Base-by-base conservation (phyloP, 2,113 vertebrate genomes). In the Ciconia maguari region DNA sequence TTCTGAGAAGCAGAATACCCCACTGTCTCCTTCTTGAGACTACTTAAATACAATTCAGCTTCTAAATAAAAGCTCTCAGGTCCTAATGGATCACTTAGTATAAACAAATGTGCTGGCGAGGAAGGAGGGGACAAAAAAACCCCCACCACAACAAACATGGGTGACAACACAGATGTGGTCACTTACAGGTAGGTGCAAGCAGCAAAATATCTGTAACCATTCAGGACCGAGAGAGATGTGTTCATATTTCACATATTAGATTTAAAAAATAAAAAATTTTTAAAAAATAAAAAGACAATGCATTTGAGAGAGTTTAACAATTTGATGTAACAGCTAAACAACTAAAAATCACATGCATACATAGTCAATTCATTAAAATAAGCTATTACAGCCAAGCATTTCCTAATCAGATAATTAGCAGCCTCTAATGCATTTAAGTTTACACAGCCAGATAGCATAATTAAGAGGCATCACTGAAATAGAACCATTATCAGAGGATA, bases 401-500 rank as follows among this genome's bases (percentile, higher is more conserved):
- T 91, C 79, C 83, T 96, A 90, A 96, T 95, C 94, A 94, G 79
- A 94, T 92, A 94, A 96, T 94, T 92, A 96, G 90, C 90, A 93
- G 77, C 61, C 64, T 68, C 90, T 94, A 96, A 95, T 92, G 88
- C 80, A 93, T 91, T 94, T 93, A 95, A 84, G 72, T 89, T 94
- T 89, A 87, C 83, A 92, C 80, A 91, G 72, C 41, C 25, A 6
- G 80, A 83, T 87, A 78, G 36, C 77, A 69, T 79, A 96, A 96
- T 96, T 92, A 94, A 93, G 92, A 95, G 44, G 82, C 83, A 93
- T n/a, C 52, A 75, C 83, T 82, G 52, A 78, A 92, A 93, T 48
- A 91, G 62, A 94, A 78, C 19, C n/a, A 60, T 84, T 89, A 94
- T 57, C 44, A 87, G 13, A 91, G 69, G 60, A 66, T 41, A 92